Evolutionary conservation across 2,888 invertebrate species (phyloP).

Genomic region (Orchestes rusci): DNA sequence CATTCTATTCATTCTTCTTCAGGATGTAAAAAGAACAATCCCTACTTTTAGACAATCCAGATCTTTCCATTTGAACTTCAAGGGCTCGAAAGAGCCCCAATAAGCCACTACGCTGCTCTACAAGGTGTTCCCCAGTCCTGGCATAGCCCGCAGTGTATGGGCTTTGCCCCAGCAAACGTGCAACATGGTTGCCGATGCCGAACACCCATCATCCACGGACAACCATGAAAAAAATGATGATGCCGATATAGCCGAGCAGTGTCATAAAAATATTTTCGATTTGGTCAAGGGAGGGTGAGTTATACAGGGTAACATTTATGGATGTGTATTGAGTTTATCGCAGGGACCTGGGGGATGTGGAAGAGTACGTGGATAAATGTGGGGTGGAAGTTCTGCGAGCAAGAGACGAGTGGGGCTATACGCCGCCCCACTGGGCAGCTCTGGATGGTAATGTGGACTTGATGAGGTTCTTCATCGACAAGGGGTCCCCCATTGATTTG

Average conservation of each 20-base stretch:
- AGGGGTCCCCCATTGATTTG: conserved; percentile 76
- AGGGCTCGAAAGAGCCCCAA: too few relatives aligned
- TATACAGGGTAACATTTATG: neutral
- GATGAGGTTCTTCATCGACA: conserved; percentile 78
- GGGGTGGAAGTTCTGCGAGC: conserved; percentile 71
- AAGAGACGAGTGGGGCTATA: conserved; percentile 87
- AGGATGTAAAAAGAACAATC: too few relatives aligned
- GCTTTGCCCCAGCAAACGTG: conserved; percentile 74
- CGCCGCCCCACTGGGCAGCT: conserved; percentile 88
- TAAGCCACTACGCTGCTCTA: conserved; percentile 35
- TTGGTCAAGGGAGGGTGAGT: conserved; percentile 74
- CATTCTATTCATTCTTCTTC: too few relatives aligned
- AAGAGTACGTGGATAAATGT: conserved; percentile 73
- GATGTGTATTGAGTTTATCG: neutral
- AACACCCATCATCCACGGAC: conserved; percentile 44
- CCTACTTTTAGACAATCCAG: too few relatives aligned
- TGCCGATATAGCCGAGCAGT: conserved; percentile 45
- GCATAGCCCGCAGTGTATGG: conserved; percentile 86
- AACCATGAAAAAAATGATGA: conserved; percentile 42
- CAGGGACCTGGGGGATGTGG: conserved; percentile 77
- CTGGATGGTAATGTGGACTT: conserved; percentile 86
- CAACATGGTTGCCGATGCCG: conserved; percentile 63
- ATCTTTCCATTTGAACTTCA: too few relatives aligned
- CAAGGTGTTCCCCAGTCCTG: conserved; percentile 74
- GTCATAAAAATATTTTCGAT: conserved; percentile 69